Conservation (phyloP, 2,797 vertebrate genomes). For the Amphiprion clarkii region DNA sequence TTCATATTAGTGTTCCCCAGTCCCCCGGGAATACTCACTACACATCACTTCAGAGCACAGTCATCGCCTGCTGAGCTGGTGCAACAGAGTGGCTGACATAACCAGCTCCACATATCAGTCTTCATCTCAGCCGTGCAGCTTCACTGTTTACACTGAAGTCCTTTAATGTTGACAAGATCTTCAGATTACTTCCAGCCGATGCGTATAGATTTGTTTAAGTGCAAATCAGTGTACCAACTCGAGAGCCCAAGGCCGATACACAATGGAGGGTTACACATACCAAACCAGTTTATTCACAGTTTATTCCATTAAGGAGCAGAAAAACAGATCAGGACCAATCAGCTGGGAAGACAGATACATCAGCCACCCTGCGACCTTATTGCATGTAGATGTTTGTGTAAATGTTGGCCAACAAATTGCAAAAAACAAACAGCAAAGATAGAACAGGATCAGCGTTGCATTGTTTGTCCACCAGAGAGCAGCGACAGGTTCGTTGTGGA, state of each 20-base stretch:
- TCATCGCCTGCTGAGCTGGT: constrained; percentile 58
- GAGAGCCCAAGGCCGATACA: neutral
- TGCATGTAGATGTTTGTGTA: neutral
- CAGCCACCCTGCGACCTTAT: neutral
- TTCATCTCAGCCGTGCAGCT: constrained; percentile 24
- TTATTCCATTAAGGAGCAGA: neutral
- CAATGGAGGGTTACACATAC: constrained; percentile 11
- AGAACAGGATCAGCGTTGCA: neutral
- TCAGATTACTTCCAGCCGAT: constrained; percentile 11
- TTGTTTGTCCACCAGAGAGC: neutral
- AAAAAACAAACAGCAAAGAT: neutral
- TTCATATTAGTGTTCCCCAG: constrained; percentile 69
- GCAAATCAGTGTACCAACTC: neutral
- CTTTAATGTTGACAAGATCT: constrained; percentile 16
- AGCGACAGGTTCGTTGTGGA: neutral
- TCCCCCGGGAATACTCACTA: constrained; percentile 51
- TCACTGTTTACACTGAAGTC: constrained; percentile 38
- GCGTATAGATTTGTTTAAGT: constrained; percentile 11
- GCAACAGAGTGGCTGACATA: constrained; percentile 48
- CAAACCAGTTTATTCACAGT: neutral
- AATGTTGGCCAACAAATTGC: neutral
- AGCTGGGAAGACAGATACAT: neutral
- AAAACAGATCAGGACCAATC: neutral
- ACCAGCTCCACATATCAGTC: constrained; percentile 41
- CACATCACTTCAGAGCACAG: constrained; percentile 58